phyloP scores from a whole-genome alignment of 2,888 invertebrate species.

The Plemyria rubiginata region DNA sequence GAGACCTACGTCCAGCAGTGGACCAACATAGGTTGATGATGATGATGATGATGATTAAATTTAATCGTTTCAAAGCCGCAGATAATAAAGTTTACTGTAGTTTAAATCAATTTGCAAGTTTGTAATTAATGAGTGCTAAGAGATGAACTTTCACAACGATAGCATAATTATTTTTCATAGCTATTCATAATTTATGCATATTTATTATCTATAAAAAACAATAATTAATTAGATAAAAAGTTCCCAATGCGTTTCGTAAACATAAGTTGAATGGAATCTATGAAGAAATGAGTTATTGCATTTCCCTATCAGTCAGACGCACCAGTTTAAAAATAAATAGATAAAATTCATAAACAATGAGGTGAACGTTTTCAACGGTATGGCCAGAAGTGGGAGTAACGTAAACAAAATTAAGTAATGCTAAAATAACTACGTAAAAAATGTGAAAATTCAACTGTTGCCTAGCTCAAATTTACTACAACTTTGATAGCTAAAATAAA shows the following conservation, averaged over 20 bases:
- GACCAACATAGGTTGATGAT: too few relatives aligned
- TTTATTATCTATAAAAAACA: constrained; percentile 47
- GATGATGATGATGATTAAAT: too few relatives aligned
- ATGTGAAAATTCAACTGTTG: not conserved
- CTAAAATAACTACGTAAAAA: not conserved
- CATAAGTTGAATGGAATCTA: constrained; percentile 66
- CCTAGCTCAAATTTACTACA: not conserved
- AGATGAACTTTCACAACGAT: constrained; percentile 37
- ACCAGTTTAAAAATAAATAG: constrained; percentile 57
- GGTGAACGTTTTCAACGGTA: constrained; percentile 57
- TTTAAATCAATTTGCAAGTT: constrained; percentile 44
- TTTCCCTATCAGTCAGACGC: constrained; percentile 49
- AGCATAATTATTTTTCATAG: constrained; percentile 21
- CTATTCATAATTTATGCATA: constrained; percentile 21
- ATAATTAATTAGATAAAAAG: constrained; percentile 59
- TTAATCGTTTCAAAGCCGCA: constrained; percentile 17
- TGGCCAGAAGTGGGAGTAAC: constrained; percentile 45
- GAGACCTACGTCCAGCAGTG: too few relatives aligned
- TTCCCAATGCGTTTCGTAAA: constrained; percentile 56
- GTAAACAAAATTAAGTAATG: constrained; percentile 40
- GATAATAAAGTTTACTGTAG: constrained; percentile 12
- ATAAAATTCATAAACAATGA: constrained; percentile 64
- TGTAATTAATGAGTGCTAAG: constrained; percentile 58
- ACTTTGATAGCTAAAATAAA: too few relatives aligned
- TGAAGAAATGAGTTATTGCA: constrained; percentile 66